phyloP scores from a whole-genome alignment of 2,888 invertebrate species.

The Antheraea assamensis region DNA sequence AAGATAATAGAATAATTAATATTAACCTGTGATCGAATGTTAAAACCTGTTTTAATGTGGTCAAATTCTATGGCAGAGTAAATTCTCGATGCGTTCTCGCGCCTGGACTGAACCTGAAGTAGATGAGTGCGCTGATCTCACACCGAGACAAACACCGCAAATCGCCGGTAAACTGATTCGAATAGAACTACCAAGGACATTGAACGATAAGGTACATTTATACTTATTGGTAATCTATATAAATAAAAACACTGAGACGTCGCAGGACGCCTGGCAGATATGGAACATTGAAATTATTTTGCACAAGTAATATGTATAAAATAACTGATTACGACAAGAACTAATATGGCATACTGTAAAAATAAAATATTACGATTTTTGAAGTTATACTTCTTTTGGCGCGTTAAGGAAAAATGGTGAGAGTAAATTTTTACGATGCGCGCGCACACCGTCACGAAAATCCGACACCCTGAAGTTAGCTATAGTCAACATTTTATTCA shows the following conservation, averaged over 20 bases:
- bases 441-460: no score
- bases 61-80: conserved; percentile 81
- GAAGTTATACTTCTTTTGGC: no score
- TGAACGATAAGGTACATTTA: conserved; percentile 59
- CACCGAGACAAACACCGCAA: conserved; percentile 50
- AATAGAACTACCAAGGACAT: conserved; percentile 55
- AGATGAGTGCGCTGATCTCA: conserved; percentile 53
- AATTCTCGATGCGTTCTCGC: conserved; percentile 90
- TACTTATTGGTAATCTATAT: not conserved
- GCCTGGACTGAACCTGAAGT: conserved; percentile 88
- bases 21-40: not conserved
- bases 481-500: no score
- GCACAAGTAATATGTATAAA: no score
- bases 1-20: not conserved
- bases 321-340: no score
- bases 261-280: no score
- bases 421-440: no score
- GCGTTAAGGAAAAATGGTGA: no score
- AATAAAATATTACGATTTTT: no score
- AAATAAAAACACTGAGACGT: not conserved
- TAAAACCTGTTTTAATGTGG: not conserved
- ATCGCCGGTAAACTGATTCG: conserved; percentile 60
- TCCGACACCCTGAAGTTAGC: no score
- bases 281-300: no score
- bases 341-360: no score